Base-by-base conservation (phyloP, 2,113 vertebrate genomes). In the Chionodraco myersi region DNA sequence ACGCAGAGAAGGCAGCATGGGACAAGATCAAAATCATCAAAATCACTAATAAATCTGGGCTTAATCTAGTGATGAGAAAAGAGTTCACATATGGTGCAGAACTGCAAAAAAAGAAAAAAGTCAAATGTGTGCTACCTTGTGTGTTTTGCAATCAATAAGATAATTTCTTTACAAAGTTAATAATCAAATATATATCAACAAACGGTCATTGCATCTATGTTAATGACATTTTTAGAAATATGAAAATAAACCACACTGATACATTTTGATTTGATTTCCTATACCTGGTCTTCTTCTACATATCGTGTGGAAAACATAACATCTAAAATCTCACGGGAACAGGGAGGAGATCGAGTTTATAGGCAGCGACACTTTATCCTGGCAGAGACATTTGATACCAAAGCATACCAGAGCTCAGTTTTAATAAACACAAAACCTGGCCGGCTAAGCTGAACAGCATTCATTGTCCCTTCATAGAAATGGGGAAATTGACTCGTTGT, bases 401-500 rank as follows among this genome's bases (percentile, higher is more conserved):
- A 73, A 78, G 26, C 87, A 88, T 87, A 86, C 85, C 83, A 67
- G 62, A 67, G 86, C 64, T 64, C 67, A 65, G 82, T 80, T 88
- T 80, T 81, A 86, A 84, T 79, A 88, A 86, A 91, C 86, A 92
- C 53, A 79, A 80, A 82, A 81, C 72, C 63, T 41, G 16, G 21
- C 62, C 75, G 51, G 36, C 45, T 51, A 72, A 69, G 80, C 83
- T 85, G 70, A 89, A 74, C 72, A 3, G 30, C n/a, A 47, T 66
- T 65, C 68, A 77, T 64, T 88, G 82, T 85, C 65, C 75, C 72
- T 56, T 12, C 4, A 66, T 72, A 72, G 67, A 88, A 69, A 78
- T 12, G 6, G 80, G 67, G 84, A 73, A 85, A 90, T 76, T 82
- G 68, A 62, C 82, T 82, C 86, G 72, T 84, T 77, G 53, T 76